Evolutionary conservation across 2,888 invertebrate species (phyloP).

Genomic region (Rhodophaea formosa): DNA sequence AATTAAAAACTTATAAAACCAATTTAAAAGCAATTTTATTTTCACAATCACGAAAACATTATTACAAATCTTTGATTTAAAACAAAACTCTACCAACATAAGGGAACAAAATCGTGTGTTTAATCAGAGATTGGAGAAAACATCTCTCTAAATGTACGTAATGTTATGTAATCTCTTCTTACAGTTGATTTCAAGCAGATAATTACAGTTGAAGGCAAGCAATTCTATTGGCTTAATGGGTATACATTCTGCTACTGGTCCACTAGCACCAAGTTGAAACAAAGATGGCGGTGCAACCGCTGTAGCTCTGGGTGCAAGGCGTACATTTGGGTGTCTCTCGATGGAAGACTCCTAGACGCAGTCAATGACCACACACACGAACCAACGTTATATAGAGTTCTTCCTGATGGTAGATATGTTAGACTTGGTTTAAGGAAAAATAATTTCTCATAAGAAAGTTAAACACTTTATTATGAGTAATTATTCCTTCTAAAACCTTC

Average conservation of each 20-base stretch:
- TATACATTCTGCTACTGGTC: slow-evolving; percentile 1
- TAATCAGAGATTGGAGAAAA: too few relatives aligned
- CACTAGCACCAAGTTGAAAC: neutral
- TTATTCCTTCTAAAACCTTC: too few relatives aligned
- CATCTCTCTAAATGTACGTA: too few relatives aligned
- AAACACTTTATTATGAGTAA: too few relatives aligned
- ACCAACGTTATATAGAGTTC: neutral
- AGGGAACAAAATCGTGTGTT: too few relatives aligned
- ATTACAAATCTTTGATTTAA: too few relatives aligned
- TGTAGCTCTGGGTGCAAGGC: slow-evolving; percentile 10
- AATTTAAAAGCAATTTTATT: too few relatives aligned
- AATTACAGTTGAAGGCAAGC: neutral
- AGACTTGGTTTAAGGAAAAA: neutral
- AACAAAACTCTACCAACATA: too few relatives aligned
- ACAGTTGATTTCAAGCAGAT: slow-evolving; percentile 8
- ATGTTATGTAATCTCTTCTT: neutral
- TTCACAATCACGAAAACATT: too few relatives aligned
- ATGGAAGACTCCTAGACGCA: neutral
- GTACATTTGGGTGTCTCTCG: slow-evolving; percentile 1
- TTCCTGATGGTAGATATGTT: slow-evolving; percentile 5
- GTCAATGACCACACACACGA: neutral
- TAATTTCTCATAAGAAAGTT: neutral
- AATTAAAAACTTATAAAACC: too few relatives aligned
- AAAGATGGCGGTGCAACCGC: neutral
- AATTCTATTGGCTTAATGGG: slow-evolving; percentile 5